Evolutionary conservation across 2,113 vertebrate species (phyloP), one percentile per base, ranked within the genome.

Genomic region (Rhineura floridana): DNA sequence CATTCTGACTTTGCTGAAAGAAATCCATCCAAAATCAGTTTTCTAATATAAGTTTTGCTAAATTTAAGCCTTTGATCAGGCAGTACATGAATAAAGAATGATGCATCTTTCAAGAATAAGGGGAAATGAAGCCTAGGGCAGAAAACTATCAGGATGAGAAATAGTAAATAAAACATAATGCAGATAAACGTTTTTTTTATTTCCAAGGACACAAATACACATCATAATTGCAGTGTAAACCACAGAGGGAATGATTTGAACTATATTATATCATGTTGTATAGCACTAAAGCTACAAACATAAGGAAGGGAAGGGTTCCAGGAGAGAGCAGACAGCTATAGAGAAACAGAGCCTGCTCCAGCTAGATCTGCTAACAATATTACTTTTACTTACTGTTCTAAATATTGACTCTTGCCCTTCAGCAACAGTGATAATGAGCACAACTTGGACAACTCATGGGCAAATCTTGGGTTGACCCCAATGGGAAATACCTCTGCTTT

Each of bases 21-120:
- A 93, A 93, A 92, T 79, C 72, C 69, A 50, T 52, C 89, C 46
- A 92, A 93, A 93, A 90, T 91, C 23, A 87, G 7, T 90, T 95
- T 93, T 87, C 65, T 82, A 59, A 82, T 92, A 30, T 93, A 52
- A 91, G 42, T 87, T 94, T 48, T 93, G 55, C 77, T 94, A 93
- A 90, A 91, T 91, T 87, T 87, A 86, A 95, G 86, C 73, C 93
- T 97, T 97, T 96, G 94, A 97, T 96, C 94, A 94, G 82, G 65
- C 33, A 91, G 76, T 92, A 87, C 84, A 94, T 94, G 90, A 95
- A 96, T 95, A 96, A 95, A 48, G 80, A 95, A 96, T 95, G 83
- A 63, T 95, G 70, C 88, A 39, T 86, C 95, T 96, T 95, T 90
- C 88, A 95, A 84, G 93, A 94, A 93, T 95, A 95, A 95, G 88